Conservation (phyloP, 2,797 vertebrate genomes). For the Thamnophis elegans region DNA sequence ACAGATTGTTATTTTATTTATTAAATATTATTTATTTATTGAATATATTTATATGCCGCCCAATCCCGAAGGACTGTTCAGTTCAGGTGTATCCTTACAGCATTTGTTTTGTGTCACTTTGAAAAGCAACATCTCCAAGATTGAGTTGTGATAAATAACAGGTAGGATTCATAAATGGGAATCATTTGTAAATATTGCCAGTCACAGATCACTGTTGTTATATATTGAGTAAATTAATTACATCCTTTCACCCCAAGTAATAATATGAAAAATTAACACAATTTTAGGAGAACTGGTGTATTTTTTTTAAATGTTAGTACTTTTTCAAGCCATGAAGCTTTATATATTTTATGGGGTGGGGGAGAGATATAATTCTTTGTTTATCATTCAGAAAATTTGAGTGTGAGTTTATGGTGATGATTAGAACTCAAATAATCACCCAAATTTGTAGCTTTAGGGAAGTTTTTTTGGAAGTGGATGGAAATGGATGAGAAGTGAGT, state of each 20-base stretch:
- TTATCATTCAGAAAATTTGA: constrained; percentile 36
- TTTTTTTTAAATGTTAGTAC: neutral
- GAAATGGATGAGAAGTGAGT: neutral
- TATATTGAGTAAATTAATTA: neutral
- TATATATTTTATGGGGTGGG: neutral
- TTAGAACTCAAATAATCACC: constrained; percentile 1
- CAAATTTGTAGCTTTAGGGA: constrained; percentile 10
- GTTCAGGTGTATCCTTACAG: neutral
- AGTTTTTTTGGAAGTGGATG: constrained; percentile 13
- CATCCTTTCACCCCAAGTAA: neutral
- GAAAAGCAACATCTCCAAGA: neutral
- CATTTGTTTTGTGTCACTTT: neutral
- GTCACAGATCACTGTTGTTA: neutral
- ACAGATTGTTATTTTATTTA: too few species aligned
- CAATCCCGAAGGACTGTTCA: too few species aligned
- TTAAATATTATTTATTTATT: too few species aligned
- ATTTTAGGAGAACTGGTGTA: neutral
- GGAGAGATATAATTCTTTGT: neutral
- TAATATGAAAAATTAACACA: neutral
- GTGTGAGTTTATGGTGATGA: neutral
- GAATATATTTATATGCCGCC: too few species aligned
- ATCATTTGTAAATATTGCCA: neutral
- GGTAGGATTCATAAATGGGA: neutral
- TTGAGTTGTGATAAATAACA: neutral
- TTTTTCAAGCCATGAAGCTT: neutral